Conservation (phyloP, 2,888 invertebrate species). For the Electrophaes corylata region DNA sequence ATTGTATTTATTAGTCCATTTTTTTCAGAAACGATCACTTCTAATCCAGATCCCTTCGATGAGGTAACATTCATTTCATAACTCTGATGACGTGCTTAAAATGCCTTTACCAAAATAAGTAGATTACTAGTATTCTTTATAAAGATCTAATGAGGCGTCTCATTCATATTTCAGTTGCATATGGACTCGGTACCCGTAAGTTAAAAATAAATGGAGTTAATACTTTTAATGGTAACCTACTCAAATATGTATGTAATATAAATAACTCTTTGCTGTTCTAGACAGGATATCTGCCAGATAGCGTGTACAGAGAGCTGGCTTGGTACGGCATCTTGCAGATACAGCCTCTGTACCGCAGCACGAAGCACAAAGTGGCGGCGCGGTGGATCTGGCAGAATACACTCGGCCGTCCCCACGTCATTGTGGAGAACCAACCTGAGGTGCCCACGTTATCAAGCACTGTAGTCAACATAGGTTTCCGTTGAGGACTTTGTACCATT, state of each 20-base stretch:
- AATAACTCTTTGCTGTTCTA: neutral
- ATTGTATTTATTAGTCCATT: too few species aligned
- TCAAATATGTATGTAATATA: too few species aligned
- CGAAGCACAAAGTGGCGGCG: constrained; percentile 31
- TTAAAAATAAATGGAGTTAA: neutral
- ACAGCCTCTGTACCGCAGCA: constrained; percentile 25
- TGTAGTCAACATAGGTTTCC: neutral
- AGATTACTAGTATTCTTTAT: too few species aligned
- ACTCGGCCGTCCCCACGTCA: constrained; percentile 26
- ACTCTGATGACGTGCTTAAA: too few species aligned
- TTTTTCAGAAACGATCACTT: neutral
- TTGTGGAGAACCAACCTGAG: constrained; percentile 24
- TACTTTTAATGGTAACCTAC: neutral
- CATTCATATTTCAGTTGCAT: constrained; percentile 23
- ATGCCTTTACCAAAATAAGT: too few species aligned
- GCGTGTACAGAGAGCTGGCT: constrained; percentile 30
- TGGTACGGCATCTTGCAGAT: constrained; percentile 33
- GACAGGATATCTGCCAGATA: constrained; percentile 31
- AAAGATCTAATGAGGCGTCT: too few species aligned
- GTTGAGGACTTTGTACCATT: neutral
- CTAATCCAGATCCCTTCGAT: neutral
- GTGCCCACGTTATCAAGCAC: constrained; percentile 6
- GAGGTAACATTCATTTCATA: neutral
- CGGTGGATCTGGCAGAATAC: constrained; percentile 29
- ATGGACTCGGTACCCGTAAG: constrained; percentile 30